Percentiles rank a stretch among this genome's conserved stretches.
Evolutionary conservation across 2,888 invertebrate species (phyloP).

Genomic region (Meliscaeva auricollis): DNA sequence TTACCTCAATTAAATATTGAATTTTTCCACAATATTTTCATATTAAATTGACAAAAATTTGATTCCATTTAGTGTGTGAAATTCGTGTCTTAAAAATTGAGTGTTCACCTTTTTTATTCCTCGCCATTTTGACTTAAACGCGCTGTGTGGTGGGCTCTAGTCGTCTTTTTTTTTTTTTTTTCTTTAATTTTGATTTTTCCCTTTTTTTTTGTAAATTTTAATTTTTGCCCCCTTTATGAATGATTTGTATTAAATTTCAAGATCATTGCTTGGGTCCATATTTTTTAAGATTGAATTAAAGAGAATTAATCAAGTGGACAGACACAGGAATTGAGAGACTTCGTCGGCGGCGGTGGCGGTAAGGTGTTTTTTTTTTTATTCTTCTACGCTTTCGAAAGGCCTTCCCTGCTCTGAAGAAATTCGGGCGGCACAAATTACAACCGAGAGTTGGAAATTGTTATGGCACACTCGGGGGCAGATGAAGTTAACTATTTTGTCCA

Average conservation of each 20-base stretch:
- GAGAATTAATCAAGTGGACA: conserved; percentile 25
- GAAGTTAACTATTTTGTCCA: conserved; percentile 83
- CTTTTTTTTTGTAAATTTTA: conserved; percentile 49
- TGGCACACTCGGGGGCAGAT: conserved; percentile 80
- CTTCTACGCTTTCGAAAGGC: conserved; percentile 55
- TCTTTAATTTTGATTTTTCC: conserved; percentile 27
- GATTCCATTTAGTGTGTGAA: conserved; percentile 45
- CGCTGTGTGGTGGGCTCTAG: conserved; percentile 74
- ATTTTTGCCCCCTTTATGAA: conserved; percentile 44
- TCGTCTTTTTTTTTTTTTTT: conserved; percentile 53
- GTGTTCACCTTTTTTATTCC: conserved; percentile 62
- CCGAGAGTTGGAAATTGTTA: conserved; percentile 64
- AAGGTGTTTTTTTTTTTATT: conserved; percentile 46
- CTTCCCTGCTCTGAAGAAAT: conserved; percentile 40
- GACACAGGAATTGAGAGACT: conserved; percentile 22
- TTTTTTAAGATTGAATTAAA: conserved; percentile 20
- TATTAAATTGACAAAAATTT: conserved; percentile 56
- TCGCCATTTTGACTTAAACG: conserved; percentile 75
- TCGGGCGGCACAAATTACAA: conserved; percentile 64
- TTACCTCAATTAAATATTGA: conserved; percentile 55
- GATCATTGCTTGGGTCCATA: conserved; percentile 48
- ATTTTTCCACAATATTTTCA: conserved; percentile 66
- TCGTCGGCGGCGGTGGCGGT: conserved; percentile 51
- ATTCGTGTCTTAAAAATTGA: conserved; percentile 58
- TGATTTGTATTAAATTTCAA: conserved; percentile 60